Percentiles rank a stretch among this genome's conserved stretches.
These are phyloP conservation scores for Calycopis cecrops DNA, from an alignment of 1,140 invertebrate species.

Conservation along the genomic window DNA sequence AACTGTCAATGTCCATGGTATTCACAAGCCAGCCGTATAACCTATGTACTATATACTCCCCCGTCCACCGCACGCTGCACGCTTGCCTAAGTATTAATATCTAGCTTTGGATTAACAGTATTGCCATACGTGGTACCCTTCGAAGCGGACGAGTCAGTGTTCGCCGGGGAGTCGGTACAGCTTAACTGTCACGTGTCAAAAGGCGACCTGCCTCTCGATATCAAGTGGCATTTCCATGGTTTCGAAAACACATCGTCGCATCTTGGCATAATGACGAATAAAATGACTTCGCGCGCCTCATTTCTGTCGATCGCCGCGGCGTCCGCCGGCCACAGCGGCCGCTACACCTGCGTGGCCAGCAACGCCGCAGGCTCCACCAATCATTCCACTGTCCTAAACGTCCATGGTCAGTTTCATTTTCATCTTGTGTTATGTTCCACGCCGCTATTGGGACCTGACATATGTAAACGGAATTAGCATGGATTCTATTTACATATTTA, in stretches of 20 bases:
- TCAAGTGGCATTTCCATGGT: conserved; percentile 86
- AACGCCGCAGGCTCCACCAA: conserved; percentile 84
- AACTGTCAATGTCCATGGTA: conserved; percentile 79
- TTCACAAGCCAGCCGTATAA: conserved; percentile 32
- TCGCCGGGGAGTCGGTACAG: conserved; percentile 86
- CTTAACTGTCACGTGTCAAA: conserved; percentile 85
- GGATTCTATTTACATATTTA: conserved; percentile 47
- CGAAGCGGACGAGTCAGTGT: conserved; percentile 85
- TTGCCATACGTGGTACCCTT: conserved; percentile 86
- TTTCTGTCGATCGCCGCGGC: conserved; percentile 86
- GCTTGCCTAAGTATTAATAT: conserved; percentile 59
- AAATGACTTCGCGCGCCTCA: conserved; percentile 86
- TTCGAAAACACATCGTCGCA: conserved; percentile 77
- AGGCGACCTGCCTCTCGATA: conserved; percentile 85
- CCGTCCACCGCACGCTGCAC: conserved; percentile 66
- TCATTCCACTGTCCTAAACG: conserved; percentile 81
- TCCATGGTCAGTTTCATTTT: conserved; percentile 80
- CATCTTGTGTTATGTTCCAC: conserved; percentile 32
- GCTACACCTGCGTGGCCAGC: conserved; percentile 87
- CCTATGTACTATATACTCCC: conserved; percentile 13
- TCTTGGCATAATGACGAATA: conserved; percentile 82
- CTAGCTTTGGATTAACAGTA: conserved; percentile 77
- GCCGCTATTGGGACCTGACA: conserved; percentile 35
- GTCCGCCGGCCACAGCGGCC: conserved; percentile 84
- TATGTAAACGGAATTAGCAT: conserved; percentile 56